These are phyloP conservation scores for Zootermopsis nevadensis DNA, from an alignment of 2,888 invertebrate species.

Conservation along the genomic window DNA sequence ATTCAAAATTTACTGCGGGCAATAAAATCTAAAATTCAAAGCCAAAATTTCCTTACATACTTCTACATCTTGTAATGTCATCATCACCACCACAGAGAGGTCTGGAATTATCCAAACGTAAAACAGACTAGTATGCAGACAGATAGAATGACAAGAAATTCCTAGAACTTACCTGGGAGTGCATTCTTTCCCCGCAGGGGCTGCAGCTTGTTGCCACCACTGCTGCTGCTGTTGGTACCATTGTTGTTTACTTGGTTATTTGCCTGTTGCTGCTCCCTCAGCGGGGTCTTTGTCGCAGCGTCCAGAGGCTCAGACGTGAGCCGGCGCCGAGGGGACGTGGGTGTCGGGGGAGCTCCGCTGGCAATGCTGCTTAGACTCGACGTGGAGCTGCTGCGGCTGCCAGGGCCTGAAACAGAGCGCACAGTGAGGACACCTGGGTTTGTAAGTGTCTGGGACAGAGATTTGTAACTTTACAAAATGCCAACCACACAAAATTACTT, in stretches of 20 bases:
- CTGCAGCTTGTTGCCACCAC: slow-evolving; percentile 58
- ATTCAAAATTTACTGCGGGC: too few relatives aligned
- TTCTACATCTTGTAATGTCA: too few relatives aligned
- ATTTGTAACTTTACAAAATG: too few relatives aligned
- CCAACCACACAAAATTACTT: too few relatives aligned
- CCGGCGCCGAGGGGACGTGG: slow-evolving; percentile 52
- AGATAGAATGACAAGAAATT: too few relatives aligned
- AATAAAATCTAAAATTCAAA: too few relatives aligned
- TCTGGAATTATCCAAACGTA: too few relatives aligned
- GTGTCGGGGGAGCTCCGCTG: slow-evolving; percentile 63
- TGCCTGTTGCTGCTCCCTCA: slow-evolving; percentile 61
- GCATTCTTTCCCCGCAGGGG: slow-evolving; percentile 58
- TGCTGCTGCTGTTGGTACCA: slow-evolving; percentile 46
- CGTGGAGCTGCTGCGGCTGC: slow-evolving; percentile 73
- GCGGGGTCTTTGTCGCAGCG: slow-evolving; percentile 57
- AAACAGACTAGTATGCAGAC: too few relatives aligned
- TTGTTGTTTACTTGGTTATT: slow-evolving; percentile 54
- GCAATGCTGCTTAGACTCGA: slow-evolving; percentile 71
- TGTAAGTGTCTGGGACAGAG: too few relatives aligned
- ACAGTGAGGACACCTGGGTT: too few relatives aligned
- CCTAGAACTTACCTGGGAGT: slow-evolving; percentile 58
- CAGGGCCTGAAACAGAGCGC: slow-evolving; percentile 59
- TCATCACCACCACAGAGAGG: too few relatives aligned
- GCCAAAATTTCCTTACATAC: too few relatives aligned
- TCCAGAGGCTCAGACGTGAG: slow-evolving; percentile 18